Evolutionary conservation across 1,140 invertebrate genomes (phyloP).

Genomic region (Drosophila melanogaster): Release_6_plus_ISO1_MT NT_037436.4:19666501-19667000

Average conservation of each 20-base stretch:
- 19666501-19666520: too few species aligned
- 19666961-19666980: slow-evolving; percentile 36
- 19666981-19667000: slow-evolving; percentile 63
- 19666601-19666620: too few species aligned
- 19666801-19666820: slow-evolving; percentile 5
- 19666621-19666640: too few species aligned
- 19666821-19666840: slow-evolving; percentile 30
- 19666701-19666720: background rate
- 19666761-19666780: slow-evolving; percentile 2
- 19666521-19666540: too few species aligned
- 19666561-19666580: too few species aligned
- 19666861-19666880: slow-evolving; percentile 66
- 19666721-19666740: slow-evolving; percentile 5
- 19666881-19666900: slow-evolving; percentile 56
- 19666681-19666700: background rate
- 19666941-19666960: slow-evolving; percentile 15
- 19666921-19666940: slow-evolving; percentile 39
- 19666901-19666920: slow-evolving; percentile 35
- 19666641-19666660: too few species aligned
- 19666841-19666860: slow-evolving; percentile 78
- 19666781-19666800: background rate
- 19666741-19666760: slow-evolving; percentile 28
- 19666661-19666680: background rate
- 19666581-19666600: too few species aligned
- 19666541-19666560: too few species aligned